phyloP scores from a whole-genome alignment of 2,888 invertebrate species.

The Xiphydria camelus region DNA sequence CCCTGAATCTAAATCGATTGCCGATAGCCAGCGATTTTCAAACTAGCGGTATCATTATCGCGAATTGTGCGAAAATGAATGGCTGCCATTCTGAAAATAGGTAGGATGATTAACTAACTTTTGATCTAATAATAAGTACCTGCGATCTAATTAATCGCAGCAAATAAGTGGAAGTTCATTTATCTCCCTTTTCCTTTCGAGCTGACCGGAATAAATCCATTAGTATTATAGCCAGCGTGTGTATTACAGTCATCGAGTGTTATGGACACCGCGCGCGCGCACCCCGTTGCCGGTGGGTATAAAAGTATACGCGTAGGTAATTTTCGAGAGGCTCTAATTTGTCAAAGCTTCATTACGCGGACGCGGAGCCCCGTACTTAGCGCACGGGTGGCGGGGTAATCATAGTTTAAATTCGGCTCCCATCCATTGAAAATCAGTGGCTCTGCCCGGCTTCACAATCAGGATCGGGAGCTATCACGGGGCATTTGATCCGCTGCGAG shows the following conservation, averaged over 20 bases:
- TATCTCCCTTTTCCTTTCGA: conserved; percentile 17
- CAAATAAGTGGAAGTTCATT: conserved; percentile 15
- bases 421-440: conserved; percentile 58
- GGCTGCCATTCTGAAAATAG: no score
- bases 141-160: no score
- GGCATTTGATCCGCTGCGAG: conserved; percentile 53
- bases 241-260: conserved; percentile 5
- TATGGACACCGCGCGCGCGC: conserved; percentile 8
- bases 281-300: no score
- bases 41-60: no score
- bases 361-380: conserved; percentile 53
- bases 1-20: no score
- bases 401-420: conserved; percentile 58
- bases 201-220: conserved; percentile 5
- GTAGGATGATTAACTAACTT: no score
- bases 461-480: conserved; percentile 52
- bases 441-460: conserved; percentile 53
- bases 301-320: conserved; percentile 51
- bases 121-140: no score
- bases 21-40: no score
- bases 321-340: conserved; percentile 53
- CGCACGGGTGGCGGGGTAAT: conserved; percentile 47
- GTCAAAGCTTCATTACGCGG: conserved; percentile 56
- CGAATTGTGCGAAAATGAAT: no score
- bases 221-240: conserved; percentile 12